Percentiles rank a stretch among this genome's conserved stretches.
Evolutionary conservation across 2,888 invertebrate species (phyloP).

Genomic region (Lamellibrachia satsuma): DNA sequence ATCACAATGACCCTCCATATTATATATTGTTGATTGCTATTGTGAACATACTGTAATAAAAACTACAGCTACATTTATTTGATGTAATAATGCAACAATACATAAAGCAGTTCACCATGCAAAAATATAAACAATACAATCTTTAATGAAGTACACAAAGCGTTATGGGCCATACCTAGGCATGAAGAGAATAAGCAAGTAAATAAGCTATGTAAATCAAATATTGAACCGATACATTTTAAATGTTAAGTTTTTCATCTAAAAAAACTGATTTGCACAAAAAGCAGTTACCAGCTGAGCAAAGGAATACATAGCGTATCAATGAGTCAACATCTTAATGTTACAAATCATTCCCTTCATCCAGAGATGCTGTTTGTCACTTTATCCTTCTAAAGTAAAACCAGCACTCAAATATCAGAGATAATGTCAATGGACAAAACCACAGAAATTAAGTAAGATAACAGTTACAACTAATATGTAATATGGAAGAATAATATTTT

Average conservation of each 20-base stretch:
- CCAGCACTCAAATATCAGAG: not conserved
- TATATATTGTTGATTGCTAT: not conserved
- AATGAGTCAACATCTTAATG: not conserved
- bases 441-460: not conserved
- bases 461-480: not conserved
- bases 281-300: not conserved
- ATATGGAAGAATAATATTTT: not conserved
- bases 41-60: not conserved
- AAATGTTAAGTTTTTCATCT: not conserved
- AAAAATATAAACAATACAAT: not conserved
- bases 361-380: not conserved
- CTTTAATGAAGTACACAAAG: not conserved
- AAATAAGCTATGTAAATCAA: conserved; percentile 13
- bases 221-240: not conserved
- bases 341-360: not conserved
- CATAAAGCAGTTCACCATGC: not conserved
- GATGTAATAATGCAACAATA: not conserved
- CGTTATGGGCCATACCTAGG: not conserved
- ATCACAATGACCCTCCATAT: no score
- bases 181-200: not conserved
- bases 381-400: not conserved
- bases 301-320: not conserved
- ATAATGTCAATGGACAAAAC: not conserved
- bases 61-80: not conserved
- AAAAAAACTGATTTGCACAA: not conserved